Conservation (phyloP, 2,888 invertebrate species). For the Agonopterix heracliana region DNA sequence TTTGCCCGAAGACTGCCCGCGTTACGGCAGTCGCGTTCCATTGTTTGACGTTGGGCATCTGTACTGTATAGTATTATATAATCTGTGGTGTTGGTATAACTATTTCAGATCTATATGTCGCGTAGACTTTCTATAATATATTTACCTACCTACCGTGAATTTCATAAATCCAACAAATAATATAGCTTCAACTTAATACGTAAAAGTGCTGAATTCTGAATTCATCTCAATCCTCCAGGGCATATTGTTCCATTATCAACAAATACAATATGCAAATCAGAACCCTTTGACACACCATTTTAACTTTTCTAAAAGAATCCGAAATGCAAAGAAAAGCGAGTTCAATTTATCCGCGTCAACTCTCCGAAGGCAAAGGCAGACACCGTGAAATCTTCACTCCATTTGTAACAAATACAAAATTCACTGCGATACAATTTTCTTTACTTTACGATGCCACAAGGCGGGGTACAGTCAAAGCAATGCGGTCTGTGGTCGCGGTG, state of each 20-base stretch:
- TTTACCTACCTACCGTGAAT: no score
- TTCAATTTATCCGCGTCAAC: conserved; percentile 58
- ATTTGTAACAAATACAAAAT: conserved; percentile 43
- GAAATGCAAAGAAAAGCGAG: conserved; percentile 32
- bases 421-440: conserved; percentile 23
- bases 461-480: no score
- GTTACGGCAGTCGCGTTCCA: no score
- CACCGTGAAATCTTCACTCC: conserved; percentile 57
- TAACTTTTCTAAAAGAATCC: conserved; percentile 26
- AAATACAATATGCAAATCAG: neutral
- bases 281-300: neutral
- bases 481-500: no score
- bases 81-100: no score
- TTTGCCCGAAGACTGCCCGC: no score
- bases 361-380: conserved; percentile 44
- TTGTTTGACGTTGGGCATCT: no score
- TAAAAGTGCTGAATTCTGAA: neutral
- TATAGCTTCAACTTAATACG: no score
- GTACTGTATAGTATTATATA: no score
- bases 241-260: neutral
- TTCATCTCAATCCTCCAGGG: neutral
- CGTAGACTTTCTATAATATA: no score
- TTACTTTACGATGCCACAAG: conserved; percentile 10
- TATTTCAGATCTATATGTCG: no score
- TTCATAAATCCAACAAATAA: no score